Evolutionary conservation across 2,797 vertebrate genomes (phyloP).

Genomic region (Sebastolobus altivelis): DNA sequence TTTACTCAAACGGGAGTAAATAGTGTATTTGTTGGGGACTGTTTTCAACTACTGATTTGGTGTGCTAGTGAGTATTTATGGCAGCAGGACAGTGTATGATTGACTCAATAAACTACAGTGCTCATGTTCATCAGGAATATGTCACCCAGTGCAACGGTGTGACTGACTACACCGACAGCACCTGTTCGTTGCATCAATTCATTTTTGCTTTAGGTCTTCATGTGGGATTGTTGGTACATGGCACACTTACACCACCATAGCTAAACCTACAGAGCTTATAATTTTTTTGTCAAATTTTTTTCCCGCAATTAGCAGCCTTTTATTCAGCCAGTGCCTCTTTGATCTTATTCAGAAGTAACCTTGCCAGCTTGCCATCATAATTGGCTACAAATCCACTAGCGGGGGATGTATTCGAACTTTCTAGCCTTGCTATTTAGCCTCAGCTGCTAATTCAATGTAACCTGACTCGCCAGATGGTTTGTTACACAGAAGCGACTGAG

Average conservation of each 20-base stretch:
- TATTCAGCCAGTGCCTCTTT: background rate
- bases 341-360: slow-evolving; percentile 8
- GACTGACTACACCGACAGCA: background rate
- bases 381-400: background rate
- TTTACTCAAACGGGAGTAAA: background rate
- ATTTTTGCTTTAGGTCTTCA: background rate
- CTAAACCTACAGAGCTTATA: background rate
- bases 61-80: background rate
- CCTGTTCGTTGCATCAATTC: background rate
- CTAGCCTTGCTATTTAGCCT: slow-evolving; percentile 1
- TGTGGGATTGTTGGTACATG: background rate
- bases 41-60: background rate
- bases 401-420: background rate
- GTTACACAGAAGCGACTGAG: background rate
- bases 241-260: background rate
- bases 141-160: no score
- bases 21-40: background rate
- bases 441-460: background rate
- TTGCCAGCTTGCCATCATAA: background rate
- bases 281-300: background rate
- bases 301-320: background rate
- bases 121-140: slow-evolving; percentile 1
- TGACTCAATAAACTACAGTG: background rate
- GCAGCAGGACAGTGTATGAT: background rate
- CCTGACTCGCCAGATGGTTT: background rate